Evolutionary conservation across 2,888 invertebrate genomes (phyloP).

Genomic region (Yponomeuta sedellus): DNA sequence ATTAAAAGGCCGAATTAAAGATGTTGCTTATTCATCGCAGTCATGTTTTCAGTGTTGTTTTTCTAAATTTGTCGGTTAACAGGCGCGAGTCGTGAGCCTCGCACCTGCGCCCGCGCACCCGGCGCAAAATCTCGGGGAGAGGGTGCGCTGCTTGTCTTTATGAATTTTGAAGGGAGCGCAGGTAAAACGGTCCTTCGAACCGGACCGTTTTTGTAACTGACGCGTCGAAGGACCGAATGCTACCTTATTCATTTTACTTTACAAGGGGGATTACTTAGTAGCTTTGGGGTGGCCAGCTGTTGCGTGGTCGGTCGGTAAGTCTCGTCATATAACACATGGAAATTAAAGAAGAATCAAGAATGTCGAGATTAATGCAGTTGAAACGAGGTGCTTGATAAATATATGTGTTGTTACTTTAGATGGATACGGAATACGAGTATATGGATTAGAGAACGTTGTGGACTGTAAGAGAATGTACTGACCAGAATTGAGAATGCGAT

Average conservation of each 20-base stretch:
- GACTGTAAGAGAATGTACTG: too few species aligned
- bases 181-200: constrained; percentile 52
- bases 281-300: background rate
- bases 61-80: constrained; percentile 53
- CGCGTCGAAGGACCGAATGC: background rate
- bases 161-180: constrained; percentile 37
- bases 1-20: constrained; percentile 42
- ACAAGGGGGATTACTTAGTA: background rate
- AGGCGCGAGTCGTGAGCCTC: constrained; percentile 57
- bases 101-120: constrained; percentile 68
- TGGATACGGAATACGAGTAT: too few species aligned
- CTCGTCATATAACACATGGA: too few species aligned
- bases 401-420: too few species aligned
- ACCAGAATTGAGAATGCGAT: too few species aligned
- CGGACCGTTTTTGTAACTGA: constrained; percentile 12
- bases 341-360: too few species aligned
- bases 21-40: constrained; percentile 24
- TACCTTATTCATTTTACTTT: background rate
- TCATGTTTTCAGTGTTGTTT: constrained; percentile 39
- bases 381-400: too few species aligned
- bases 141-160: constrained; percentile 44
- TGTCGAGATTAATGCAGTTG: too few species aligned
- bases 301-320: background rate
- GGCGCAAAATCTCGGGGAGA: constrained; percentile 60
- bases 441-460: too few species aligned